Base-by-base conservation (phyloP, 1,140 invertebrate species). In the Thereuonema tuberculata region DNA sequence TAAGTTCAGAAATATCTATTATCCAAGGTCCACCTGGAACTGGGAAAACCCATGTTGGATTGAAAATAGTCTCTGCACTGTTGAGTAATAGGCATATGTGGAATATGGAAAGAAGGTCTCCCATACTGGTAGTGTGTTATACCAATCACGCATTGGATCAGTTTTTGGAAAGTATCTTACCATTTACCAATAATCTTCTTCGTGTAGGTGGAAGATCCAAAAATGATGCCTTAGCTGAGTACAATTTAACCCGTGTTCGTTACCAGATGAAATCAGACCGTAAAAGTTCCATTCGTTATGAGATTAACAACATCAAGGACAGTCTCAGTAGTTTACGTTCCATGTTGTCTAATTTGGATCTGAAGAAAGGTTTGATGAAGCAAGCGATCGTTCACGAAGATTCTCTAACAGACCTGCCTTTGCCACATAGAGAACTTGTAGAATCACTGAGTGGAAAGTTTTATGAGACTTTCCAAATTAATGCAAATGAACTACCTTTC, bases 61-160 rank as follows among this genome's bases (percentile, higher is more conserved):
- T 74, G 17, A 72, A 75, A 61, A 68, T 76, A 17, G 68, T 72
- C 0, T 59, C 73, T 56, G 62, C 67, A 20, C 61, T 76, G 2
- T 62, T 75, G 1, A 56, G 67, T 15, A 75, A 76, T 64, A 50
- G 53, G 26, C 31, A 61, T 1, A 27, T 67, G 2, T 73, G 71
- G 70, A 61, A 52, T 28, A 37, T 31, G 2, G 21, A 52, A 15
- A 21, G 15, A 43, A 9, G 9, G n/a, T 52, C 43, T n/a, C 83
- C 85, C 2, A 82, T 93, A 58, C 70, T 93, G 1, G 75, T 93
- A 14, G 80, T 93, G 23, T 89, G 87, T 67, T 89, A 83, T 64
- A 91, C 87, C 0, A 93, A 93, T 69, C 87, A 92, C 71, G 89
- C 89, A 1, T 69, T 93, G 1, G 89, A 93, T 75, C 87, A 93